phyloP scores from a whole-genome alignment of 2,888 invertebrate species.

The Xanthorhoe designata region DNA sequence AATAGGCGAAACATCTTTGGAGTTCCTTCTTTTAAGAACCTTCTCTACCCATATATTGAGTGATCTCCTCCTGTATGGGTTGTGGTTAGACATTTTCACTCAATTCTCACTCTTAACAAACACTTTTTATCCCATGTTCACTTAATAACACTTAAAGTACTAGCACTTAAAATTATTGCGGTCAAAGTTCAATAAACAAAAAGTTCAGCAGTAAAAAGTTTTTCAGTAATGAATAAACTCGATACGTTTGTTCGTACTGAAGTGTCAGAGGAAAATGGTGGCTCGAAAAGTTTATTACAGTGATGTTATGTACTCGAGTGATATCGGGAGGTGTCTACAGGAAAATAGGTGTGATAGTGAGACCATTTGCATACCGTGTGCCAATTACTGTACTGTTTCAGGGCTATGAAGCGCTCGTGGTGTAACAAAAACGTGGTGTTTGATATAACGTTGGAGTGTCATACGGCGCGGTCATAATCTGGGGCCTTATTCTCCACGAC shows the following conservation, averaged over 20 bases:
- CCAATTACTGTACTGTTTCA: slow-evolving; percentile 20
- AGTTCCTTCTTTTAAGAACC: slow-evolving; percentile 59
- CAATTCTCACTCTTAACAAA: slow-evolving; percentile 26
- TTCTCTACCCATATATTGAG: slow-evolving; percentile 64
- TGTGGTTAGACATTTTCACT: slow-evolving; percentile 41
- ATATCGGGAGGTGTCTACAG: slow-evolving; percentile 67
- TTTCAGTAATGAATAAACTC: slow-evolving; percentile 43
- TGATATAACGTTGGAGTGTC: too few species aligned
- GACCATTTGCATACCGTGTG: slow-evolving; percentile 56
- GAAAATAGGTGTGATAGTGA: slow-evolving; percentile 75
- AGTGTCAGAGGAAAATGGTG: slow-evolving; percentile 80
- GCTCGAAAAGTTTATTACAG: slow-evolving; percentile 60
- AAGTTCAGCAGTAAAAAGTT: slow-evolving; percentile 33
- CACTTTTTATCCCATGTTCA: slow-evolving; percentile 31
- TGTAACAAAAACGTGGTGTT: too few species aligned
- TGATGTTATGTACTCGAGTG: slow-evolving; percentile 55
- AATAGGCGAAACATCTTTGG: slow-evolving; percentile 45
- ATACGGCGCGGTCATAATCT: too few species aligned
- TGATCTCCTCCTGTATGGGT: slow-evolving; percentile 60
- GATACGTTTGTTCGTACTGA: slow-evolving; percentile 72
- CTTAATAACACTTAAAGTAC: not conserved
- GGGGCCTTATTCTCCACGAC: too few species aligned
- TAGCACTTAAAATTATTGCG: not conserved
- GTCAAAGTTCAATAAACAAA: slow-evolving; percentile 9
- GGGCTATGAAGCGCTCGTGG: not conserved